Evolutionary conservation across 1,140 invertebrate species (phyloP).

Genomic region (Nasonia longicornis): DNA sequence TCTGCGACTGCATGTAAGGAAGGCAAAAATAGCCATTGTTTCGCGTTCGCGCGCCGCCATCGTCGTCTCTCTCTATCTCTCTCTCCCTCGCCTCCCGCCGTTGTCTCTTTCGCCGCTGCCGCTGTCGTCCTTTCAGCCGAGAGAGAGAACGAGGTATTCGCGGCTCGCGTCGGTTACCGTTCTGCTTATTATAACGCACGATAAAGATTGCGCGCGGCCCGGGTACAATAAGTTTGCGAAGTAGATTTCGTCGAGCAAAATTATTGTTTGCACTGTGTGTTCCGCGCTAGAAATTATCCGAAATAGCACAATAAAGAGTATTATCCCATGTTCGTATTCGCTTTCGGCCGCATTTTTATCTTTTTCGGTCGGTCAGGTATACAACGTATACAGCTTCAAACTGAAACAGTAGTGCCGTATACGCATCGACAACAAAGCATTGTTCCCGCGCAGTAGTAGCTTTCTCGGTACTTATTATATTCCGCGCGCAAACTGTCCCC

Average conservation of each 20-base stretch:
- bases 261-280: not conserved
- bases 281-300: no score
- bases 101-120: constrained; percentile 1
- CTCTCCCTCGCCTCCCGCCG: not conserved
- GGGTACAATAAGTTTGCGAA: not conserved
- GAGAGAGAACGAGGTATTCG: not conserved
- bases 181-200: not conserved
- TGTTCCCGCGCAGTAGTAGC: not conserved
- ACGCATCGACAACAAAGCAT: constrained; percentile 27
- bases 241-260: not conserved
- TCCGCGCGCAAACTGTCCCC: not conserved
- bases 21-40: constrained; percentile 23
- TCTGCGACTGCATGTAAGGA: not conserved
- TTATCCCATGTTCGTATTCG: no score
- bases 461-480: constrained; percentile 18
- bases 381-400: not conserved
- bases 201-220: not conserved
- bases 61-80: not conserved
- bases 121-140: not conserved
- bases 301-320: no score
- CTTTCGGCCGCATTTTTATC: not conserved
- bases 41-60: not conserved
- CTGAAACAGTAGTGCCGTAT: not conserved
- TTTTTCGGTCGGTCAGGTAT: not conserved
- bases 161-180: no score